Conservation (phyloP, 2,113 vertebrate species). For the Campylomormyrus numenius region DNA sequence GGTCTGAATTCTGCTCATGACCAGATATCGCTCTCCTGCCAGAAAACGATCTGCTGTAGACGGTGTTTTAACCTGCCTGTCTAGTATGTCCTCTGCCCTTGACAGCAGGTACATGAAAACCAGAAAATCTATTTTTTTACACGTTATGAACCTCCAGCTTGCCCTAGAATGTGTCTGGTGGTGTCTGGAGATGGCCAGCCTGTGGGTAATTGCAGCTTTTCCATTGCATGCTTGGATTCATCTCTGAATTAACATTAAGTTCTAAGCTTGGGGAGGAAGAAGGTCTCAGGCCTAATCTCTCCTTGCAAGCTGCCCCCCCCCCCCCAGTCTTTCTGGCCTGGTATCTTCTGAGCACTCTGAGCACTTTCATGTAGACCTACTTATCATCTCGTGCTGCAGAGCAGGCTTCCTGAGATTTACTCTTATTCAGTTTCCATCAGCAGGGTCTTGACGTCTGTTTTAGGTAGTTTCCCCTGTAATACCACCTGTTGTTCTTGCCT, state of each 20-base stretch:
- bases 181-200: neutral
- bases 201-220: neutral
- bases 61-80: neutral
- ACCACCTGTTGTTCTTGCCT: neutral
- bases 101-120: neutral
- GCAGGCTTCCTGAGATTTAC: neutral
- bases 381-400: constrained; percentile 6
- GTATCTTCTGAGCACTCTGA: neutral
- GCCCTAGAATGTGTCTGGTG: neutral
- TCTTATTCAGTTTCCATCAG: neutral
- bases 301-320: neutral
- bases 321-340: constrained; percentile 1
- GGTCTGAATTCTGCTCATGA: neutral
- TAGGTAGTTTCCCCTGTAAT: neutral
- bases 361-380: neutral
- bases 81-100: neutral
- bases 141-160: neutral
- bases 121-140: neutral
- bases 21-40: neutral
- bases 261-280: neutral
- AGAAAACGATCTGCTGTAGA: neutral
- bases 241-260: constrained; percentile 11
- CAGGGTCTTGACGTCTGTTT: neutral
- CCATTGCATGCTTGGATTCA: neutral
- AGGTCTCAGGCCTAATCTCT: constrained; percentile 17